Evolutionary conservation across 2,888 invertebrate species (phyloP).

Genomic region (Cephus pulcher): DNA sequence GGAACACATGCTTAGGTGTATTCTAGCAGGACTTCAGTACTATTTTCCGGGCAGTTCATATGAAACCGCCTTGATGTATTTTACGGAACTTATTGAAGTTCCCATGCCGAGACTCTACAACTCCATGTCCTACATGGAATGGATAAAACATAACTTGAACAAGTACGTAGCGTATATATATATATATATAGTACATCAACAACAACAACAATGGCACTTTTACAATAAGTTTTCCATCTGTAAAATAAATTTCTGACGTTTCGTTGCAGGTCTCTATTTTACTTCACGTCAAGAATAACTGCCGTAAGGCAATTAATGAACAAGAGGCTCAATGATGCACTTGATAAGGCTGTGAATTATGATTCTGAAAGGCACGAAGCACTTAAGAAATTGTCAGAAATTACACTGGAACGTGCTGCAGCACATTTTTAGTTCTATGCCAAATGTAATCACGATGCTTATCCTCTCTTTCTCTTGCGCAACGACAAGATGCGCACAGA

Average conservation of each 20-base stretch:
- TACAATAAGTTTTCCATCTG: neutral
- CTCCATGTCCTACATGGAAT: constrained; percentile 34
- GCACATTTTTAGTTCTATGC: neutral
- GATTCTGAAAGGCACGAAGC: constrained; percentile 29
- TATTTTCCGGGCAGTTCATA: constrained; percentile 50
- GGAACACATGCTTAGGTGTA: constrained; percentile 65
- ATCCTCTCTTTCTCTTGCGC: neutral
- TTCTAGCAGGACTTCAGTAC: constrained; percentile 53
- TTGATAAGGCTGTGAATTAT: constrained; percentile 36
- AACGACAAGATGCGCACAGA: neutral
- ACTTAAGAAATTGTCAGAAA: neutral
- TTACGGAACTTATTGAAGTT: constrained; percentile 51
- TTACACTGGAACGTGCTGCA: neutral
- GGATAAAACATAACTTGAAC: constrained; percentile 33
- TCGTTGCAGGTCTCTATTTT: constrained; percentile 37
- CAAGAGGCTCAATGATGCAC: constrained; percentile 15
- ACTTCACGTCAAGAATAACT: constrained; percentile 28
- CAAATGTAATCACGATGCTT: neutral
- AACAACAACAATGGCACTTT: neutral
- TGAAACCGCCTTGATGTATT: constrained; percentile 48
- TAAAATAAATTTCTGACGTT: neutral
- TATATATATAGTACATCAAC: neutral
- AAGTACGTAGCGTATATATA: constrained; percentile 33
- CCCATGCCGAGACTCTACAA: constrained; percentile 45
- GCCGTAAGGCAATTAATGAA: constrained; percentile 31